Percentiles rank a stretch among this genome's conserved stretches.
phyloP scores from a whole-genome alignment of 2,888 invertebrate species.

The Mamestra brassicae region DNA sequence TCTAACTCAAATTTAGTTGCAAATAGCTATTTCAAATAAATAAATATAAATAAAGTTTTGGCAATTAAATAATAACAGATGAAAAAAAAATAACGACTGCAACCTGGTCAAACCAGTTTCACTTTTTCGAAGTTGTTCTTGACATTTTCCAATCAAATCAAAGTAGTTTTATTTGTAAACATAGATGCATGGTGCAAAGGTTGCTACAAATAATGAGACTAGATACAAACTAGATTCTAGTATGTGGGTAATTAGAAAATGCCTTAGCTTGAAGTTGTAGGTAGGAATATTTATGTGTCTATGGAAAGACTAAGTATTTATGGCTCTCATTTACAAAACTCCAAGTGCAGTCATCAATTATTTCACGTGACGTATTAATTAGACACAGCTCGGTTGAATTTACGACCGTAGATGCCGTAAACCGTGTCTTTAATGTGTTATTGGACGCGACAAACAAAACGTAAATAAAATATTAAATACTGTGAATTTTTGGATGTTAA shows the following conservation, averaged over 20 bases:
- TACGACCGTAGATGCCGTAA: constrained; percentile 1
- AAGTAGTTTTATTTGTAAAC: constrained; percentile 6
- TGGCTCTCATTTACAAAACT: constrained; percentile 2
- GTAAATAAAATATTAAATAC: constrained; percentile 12
- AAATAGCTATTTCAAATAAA: no score
- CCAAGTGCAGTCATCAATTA: constrained; percentile 15
- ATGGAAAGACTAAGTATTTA: neutral
- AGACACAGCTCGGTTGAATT: constrained; percentile 5
- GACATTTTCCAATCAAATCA: neutral
- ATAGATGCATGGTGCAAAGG: neutral
- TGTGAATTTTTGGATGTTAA: neutral
- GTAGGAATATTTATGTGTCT: neutral
- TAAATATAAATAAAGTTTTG: no score
- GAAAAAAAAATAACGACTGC: no score
- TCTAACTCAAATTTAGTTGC: no score
- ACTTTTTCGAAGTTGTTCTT: neutral
- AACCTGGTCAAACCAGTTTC: neutral
- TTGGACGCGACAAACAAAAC: neutral
- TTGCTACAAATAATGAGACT: neutral
- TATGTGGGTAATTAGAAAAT: neutral
- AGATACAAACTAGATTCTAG: neutral
- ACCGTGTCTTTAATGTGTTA: neutral
- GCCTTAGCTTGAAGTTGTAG: neutral
- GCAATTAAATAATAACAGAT: neutral
- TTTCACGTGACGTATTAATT: constrained; percentile 45